Conservation (phyloP, 2,113 vertebrate species). For the Carassius auratus region DNA sequence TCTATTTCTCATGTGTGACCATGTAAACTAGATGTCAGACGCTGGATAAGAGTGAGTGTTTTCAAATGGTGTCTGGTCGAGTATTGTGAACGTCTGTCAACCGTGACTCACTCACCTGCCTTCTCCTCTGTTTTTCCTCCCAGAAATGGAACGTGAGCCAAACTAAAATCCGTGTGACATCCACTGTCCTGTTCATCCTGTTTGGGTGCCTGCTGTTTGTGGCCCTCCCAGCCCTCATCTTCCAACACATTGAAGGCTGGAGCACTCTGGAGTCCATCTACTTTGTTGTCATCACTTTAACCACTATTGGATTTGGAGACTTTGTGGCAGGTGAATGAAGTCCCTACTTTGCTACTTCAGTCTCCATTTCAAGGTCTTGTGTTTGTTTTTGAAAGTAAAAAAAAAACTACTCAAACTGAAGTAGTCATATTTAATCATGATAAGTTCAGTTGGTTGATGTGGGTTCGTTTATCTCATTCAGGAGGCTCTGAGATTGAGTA, state of each 20-base stretch:
- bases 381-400: not conserved
- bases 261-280: slow-evolving; percentile 95
- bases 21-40: not conserved
- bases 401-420: not conserved
- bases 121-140: not conserved
- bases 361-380: not conserved
- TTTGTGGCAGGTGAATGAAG: slow-evolving; percentile 87
- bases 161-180: slow-evolving; percentile 97
- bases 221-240: slow-evolving; percentile 92
- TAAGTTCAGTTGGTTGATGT: not conserved
- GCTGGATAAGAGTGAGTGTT: not conserved
- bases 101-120: slow-evolving; percentile 10
- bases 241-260: slow-evolving; percentile 98
- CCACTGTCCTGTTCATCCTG: slow-evolving; percentile 95
- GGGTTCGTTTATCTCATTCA: slow-evolving; percentile 56
- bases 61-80: not conserved
- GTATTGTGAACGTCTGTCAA: not conserved
- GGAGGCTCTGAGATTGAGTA: slow-evolving; percentile 90
- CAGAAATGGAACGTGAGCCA: slow-evolving; percentile 99
- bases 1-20: not conserved
- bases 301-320: slow-evolving; percentile 97
- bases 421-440: not conserved
- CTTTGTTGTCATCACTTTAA: slow-evolving; percentile 97
- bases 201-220: slow-evolving; percentile 97
- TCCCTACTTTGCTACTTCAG: not conserved